Percentiles rank a stretch among this genome's conserved stretches.
These are phyloP conservation scores for Machaerirhynchus nigripectus DNA, from an alignment of 2,113 vertebrate genomes.

Conservation along the genomic window DNA sequence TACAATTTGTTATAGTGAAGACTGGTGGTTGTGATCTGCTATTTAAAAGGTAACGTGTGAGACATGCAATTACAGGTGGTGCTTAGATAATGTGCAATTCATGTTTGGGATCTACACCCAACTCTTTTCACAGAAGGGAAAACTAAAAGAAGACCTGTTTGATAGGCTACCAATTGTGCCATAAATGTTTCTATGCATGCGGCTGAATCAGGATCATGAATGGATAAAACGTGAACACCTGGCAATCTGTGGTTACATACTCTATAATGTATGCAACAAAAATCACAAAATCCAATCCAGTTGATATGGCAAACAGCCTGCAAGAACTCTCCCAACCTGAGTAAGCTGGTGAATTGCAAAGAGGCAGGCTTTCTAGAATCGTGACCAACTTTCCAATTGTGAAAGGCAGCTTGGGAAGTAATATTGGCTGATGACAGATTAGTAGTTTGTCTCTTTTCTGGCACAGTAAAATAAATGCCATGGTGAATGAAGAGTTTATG, in stretches of 20 bases:
- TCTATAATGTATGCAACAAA: slow-evolving; percentile 39
- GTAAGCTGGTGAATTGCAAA: neutral
- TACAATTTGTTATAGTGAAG: slow-evolving; percentile 39
- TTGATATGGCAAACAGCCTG: neutral
- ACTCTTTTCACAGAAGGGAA: slow-evolving; percentile 18
- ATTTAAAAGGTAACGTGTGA: slow-evolving; percentile 35
- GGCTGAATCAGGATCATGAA: slow-evolving; percentile 15
- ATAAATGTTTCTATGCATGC: neutral
- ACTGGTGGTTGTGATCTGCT: slow-evolving; percentile 37
- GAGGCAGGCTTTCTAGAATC: neutral
- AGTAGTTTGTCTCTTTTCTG: slow-evolving; percentile 26
- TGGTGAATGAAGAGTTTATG: neutral
- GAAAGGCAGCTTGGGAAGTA: slow-evolving; percentile 20
- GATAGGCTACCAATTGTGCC: neutral
- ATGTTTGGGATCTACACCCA: neutral
- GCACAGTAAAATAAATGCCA: slow-evolving; percentile 22
- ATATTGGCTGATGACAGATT: neutral
- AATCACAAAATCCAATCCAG: slow-evolving; percentile 12
- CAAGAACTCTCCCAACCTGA: slow-evolving; percentile 3
- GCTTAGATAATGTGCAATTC: slow-evolving; percentile 10
- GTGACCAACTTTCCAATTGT: neutral
- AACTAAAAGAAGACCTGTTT: neutral
- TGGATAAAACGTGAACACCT: slow-evolving; percentile 19
- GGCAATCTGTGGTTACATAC: slow-evolving; percentile 55
- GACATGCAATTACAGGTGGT: slow-evolving; percentile 50